Percentiles rank a stretch among this genome's conserved stretches.
phyloP scores from a whole-genome alignment of 2,888 invertebrate species.

The Dinocampus coccinellae region DNA sequence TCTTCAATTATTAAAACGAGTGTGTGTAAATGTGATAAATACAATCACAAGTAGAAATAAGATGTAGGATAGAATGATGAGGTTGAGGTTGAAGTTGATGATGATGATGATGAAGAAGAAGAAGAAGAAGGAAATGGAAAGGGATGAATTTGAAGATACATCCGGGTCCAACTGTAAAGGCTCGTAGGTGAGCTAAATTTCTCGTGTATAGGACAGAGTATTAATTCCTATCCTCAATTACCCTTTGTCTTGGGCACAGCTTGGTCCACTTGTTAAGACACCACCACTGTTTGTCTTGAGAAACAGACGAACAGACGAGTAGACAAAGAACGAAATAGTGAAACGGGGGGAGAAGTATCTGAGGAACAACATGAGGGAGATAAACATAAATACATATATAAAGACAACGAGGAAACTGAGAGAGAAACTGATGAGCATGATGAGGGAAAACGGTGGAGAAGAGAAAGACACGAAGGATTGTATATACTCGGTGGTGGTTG shows the following conservation, averaged over 20 bases:
- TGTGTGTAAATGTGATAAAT: too few species aligned
- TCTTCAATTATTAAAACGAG: too few species aligned
- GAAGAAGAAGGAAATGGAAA: not conserved
- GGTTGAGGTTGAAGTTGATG: not conserved
- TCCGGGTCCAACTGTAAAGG: slow-evolving; percentile 22
- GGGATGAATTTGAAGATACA: slow-evolving; percentile 30
- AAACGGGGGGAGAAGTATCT: not conserved
- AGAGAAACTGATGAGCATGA: slow-evolving; percentile 37
- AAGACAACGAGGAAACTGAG: slow-evolving; percentile 40
- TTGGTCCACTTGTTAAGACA: slow-evolving; percentile 71
- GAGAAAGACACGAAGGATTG: slow-evolving; percentile 40
- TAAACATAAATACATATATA: slow-evolving; percentile 32
- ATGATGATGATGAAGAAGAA: not conserved
- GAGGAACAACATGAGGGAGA: slow-evolving; percentile 36
- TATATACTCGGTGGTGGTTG: slow-evolving; percentile 24
- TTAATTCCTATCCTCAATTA: slow-evolving; percentile 70
- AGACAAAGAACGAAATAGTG: slow-evolving; percentile 26
- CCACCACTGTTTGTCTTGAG: slow-evolving; percentile 70
- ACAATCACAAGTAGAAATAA: not conserved
- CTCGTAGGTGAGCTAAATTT: slow-evolving; percentile 46
- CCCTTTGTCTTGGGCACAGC: slow-evolving; percentile 70
- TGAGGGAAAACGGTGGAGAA: slow-evolving; percentile 53
- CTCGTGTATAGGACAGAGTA: slow-evolving; percentile 69
- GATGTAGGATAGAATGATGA: too few species aligned
- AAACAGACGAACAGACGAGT: slow-evolving; percentile 55